Conservation (phyloP, 2,113 vertebrate genomes). For the Crotalus helleri region DNA sequence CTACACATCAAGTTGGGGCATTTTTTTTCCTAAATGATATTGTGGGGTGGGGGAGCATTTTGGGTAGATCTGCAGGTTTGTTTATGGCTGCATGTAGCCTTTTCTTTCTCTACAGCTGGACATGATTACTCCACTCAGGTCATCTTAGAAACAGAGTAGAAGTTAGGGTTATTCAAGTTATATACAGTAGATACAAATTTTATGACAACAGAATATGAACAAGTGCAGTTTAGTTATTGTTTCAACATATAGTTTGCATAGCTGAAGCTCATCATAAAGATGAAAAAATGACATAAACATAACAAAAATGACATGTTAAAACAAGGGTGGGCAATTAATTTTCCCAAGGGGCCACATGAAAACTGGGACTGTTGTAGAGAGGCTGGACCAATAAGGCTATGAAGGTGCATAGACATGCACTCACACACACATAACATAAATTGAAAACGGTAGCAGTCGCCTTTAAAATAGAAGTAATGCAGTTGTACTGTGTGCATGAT, state of each 20-base stretch:
- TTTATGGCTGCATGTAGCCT: neutral
- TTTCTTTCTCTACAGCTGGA: neutral
- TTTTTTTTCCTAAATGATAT: neutral
- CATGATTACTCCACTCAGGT: neutral
- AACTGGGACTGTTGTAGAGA: neutral
- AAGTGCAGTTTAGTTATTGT: neutral
- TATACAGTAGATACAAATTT: neutral
- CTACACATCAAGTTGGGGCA: neutral
- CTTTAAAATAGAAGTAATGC: neutral
- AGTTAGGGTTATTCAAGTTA: neutral
- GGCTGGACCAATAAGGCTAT: neutral
- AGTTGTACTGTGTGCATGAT: neutral
- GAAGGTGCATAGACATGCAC: neutral
- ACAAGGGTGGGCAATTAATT: neutral
- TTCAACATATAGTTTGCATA: neutral
- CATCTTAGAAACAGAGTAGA: neutral
- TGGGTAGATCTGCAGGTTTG: neutral
- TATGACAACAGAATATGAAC: too few relatives aligned
- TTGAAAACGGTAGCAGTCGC: neutral
- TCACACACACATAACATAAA: neutral
- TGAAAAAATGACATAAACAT: neutral
- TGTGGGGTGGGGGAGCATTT: neutral
- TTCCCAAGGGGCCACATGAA: neutral
- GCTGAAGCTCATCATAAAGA: neutral
- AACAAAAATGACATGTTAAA: neutral